Evolutionary conservation across 2,888 invertebrate species (phyloP), one percentile per base, ranked within the genome.

Genomic region (Macrophya alboannulata): DNA sequence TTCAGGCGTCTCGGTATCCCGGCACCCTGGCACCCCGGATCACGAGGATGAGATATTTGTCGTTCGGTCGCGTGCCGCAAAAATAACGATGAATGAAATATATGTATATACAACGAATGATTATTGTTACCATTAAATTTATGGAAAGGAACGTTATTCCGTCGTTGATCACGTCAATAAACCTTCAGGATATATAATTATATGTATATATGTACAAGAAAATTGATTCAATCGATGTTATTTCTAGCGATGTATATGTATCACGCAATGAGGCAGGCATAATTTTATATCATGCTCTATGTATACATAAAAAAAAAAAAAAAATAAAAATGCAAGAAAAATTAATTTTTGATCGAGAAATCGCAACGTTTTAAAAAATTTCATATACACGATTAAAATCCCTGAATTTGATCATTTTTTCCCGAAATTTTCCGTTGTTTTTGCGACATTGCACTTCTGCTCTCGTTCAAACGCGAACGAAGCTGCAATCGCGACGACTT

Each of bases 11-110:
- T 25, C 59, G 81, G 59, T 2, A 48, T 76, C 62, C 71, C 85
- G 85, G 84, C 84, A 85, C 77, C 76, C 51, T 72, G 72, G 72
- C 72, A 74, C 76, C 55, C 51, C 51, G 55, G 10, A 55, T 77
- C 77, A 31, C 77, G 55, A 77, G 37, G 77, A 51, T 51, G 9
- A 51, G 25, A 45, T 10, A 74, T 71, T 37, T 31, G 40, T 37
- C 37, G 37, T 5, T 62, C 81, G 79, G 79, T 74, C 48, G 81
- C 84, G 40, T 68, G 86, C 77, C 68, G 59, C 74, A 71, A 59
- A 45, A 62, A 83, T 25, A 85, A 21, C 17, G 31, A 40, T 25
- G 51, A 85, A 6, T 62, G 72, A 48, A 72, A 83, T 83, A 31
- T 68, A 79, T 82, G n/a, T 55, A n/a, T 4, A 77, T 12, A 17